A percentile compares a stretch with the other conserved stretches of the same genome.
These are phyloP conservation scores for Euzophera pinguis DNA, from an alignment of 2,888 invertebrate species.

Conservation along the genomic window DNA sequence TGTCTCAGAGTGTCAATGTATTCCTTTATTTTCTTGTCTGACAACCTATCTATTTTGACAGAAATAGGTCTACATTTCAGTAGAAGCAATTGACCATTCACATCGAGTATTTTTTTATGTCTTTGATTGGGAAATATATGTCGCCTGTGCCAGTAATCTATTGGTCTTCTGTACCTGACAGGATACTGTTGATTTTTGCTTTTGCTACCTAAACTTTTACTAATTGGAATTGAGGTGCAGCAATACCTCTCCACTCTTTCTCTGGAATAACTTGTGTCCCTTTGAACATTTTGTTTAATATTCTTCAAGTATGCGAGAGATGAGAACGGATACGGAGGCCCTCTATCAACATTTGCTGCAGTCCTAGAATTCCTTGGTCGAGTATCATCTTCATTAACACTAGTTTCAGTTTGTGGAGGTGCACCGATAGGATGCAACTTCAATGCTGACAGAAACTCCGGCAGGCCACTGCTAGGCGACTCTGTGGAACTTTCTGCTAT, in stretches of 20 bases:
- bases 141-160: slow-evolving; percentile 68
- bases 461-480: slow-evolving; percentile 46
- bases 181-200: slow-evolving; percentile 62
- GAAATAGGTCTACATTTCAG: slow-evolving; percentile 72
- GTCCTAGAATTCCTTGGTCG: slow-evolving; percentile 54
- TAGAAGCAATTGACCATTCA: slow-evolving; percentile 70
- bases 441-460: slow-evolving; percentile 63
- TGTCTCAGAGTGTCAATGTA: slow-evolving; percentile 53
- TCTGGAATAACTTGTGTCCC: slow-evolving; percentile 55
- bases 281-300: slow-evolving; percentile 49
- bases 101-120: slow-evolving; percentile 60
- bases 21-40: slow-evolving; percentile 58
- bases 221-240: slow-evolving; percentile 44
- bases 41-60: slow-evolving; percentile 66
- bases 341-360: slow-evolving; percentile 57
- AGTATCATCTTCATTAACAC: slow-evolving; percentile 31
- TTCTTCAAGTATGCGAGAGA: slow-evolving; percentile 66
- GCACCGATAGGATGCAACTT: slow-evolving; percentile 48
- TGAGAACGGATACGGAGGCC: slow-evolving; percentile 71
- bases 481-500: slow-evolving; percentile 21
- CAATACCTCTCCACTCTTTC: slow-evolving; percentile 70
- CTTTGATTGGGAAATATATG: slow-evolving; percentile 65
- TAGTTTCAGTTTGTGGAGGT: slow-evolving; percentile 23
- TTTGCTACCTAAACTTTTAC: slow-evolving; percentile 59
- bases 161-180: slow-evolving; percentile 61